These are phyloP conservation scores for Malurus alboscapulatus DNA, from an alignment of 2,113 vertebrate species.

Conservation along the genomic window DNA sequence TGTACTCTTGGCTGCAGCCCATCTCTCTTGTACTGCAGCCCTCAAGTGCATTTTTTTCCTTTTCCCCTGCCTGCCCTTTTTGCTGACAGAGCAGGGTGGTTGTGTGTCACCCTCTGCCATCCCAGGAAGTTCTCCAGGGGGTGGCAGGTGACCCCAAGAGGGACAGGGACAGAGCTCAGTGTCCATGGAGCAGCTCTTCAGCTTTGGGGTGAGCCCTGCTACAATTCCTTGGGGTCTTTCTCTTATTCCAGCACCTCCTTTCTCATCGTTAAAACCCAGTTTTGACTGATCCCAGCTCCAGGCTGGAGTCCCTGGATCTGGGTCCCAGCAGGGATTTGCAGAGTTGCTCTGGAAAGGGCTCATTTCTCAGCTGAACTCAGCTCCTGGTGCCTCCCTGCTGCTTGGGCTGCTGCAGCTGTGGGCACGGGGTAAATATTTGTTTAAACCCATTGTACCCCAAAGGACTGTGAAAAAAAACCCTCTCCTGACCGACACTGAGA, in stretches of 20 bases:
- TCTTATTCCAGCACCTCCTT: not conserved
- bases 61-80: not conserved
- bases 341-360: not conserved
- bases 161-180: slow-evolving; percentile 36
- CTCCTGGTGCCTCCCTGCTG: not conserved
- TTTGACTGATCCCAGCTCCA: not conserved
- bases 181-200: not conserved
- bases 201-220: not conserved
- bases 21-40: not conserved
- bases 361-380: not conserved
- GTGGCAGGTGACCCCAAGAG: slow-evolving; percentile 39
- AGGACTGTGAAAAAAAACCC: not conserved
- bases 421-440: not conserved
- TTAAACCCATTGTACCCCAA: not conserved
- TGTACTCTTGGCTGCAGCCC: slow-evolving; percentile 35
- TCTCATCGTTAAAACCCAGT: not conserved
- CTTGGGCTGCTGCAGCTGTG: not conserved
- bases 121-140: slow-evolving; percentile 51
- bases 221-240: rapidly evolving
- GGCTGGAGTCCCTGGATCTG: not conserved
- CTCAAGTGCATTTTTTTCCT: not conserved
- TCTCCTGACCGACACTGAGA: not conserved
- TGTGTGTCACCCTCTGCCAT: slow-evolving; percentile 42
- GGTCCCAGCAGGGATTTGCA: rapidly evolving
- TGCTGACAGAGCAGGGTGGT: slow-evolving; percentile 34